Conservation (phyloP, 1,140 invertebrate genomes). For the Tribolium castaneum region DNA sequence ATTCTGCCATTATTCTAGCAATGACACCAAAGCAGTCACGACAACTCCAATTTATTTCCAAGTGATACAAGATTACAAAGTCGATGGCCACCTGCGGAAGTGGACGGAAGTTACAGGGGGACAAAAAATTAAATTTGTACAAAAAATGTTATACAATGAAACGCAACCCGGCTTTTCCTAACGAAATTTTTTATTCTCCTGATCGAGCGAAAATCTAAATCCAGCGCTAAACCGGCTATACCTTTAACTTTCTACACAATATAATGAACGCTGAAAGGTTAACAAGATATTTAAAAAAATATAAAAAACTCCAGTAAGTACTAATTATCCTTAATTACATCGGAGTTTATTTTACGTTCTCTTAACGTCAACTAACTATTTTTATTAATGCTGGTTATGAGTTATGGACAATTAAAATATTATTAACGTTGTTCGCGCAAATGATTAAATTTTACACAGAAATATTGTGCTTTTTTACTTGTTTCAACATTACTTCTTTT, state of each 20-base stretch:
- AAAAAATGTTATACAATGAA: no score
- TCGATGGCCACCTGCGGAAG: not conserved
- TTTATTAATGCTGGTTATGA: not conserved
- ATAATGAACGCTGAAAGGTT: not conserved
- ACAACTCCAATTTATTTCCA: conserved; percentile 1
- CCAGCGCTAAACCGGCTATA: not conserved
- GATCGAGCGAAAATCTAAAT: not conserved
- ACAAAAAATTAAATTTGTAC: no score
- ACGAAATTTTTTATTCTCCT: not conserved
- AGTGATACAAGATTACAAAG: not conserved
- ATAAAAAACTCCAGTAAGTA: not conserved
- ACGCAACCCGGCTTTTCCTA: no score
- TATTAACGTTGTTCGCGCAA: not conserved
- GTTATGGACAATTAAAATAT: not conserved
- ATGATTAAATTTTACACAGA: not conserved
- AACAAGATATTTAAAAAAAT: not conserved
- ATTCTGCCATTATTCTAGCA: conserved; percentile 41
- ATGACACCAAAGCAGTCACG: conserved; percentile 45
- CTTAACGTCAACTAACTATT: not conserved
- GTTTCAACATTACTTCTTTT: not conserved
- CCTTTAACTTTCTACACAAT: not conserved
- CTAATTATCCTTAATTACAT: not conserved
- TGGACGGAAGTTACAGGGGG: not conserved
- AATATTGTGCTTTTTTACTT: not conserved
- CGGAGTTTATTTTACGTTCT: not conserved